A percentile compares a stretch with the other conserved stretches of the same genome.
phyloP scores from a whole-genome alignment of 2,888 invertebrate genomes.

The Netelia melanura region DNA sequence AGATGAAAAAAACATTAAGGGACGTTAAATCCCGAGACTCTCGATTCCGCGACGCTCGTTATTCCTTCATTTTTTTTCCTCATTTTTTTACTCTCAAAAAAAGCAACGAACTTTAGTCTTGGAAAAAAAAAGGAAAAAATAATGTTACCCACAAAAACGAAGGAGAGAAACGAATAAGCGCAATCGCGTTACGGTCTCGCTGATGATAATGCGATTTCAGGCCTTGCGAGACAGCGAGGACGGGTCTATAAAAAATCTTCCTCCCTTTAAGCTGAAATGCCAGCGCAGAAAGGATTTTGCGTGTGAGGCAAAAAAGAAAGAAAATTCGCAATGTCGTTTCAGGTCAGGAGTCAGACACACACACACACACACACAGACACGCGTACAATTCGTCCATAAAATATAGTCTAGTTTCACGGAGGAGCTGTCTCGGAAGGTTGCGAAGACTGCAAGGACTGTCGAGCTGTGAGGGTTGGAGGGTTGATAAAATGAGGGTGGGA shows the following conservation, averaged over 20 bases:
- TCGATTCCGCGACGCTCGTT: no score
- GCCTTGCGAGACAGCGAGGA: neutral
- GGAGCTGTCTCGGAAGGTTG: slow-evolving; percentile 14
- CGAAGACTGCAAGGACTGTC: slow-evolving; percentile 47
- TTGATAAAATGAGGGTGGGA: slow-evolving; percentile 34
- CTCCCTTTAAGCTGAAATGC: neutral
- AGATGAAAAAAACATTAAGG: neutral
- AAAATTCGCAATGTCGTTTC: slow-evolving; percentile 50
- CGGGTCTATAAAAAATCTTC: neutral
- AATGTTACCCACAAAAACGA: neutral
- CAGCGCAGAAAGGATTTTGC: slow-evolving; percentile 26
- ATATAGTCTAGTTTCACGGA: slow-evolving; percentile 26
- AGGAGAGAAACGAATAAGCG: no score
- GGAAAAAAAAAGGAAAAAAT: neutral
- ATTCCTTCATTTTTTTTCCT: no score
- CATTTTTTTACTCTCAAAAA: no score
- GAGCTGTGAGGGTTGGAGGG: slow-evolving; percentile 20
- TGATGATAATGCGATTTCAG: neutral
- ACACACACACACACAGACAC: neutral
- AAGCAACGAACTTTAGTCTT: no score
- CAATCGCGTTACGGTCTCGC: neutral
- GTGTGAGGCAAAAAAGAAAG: slow-evolving; percentile 27
- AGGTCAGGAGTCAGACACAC: slow-evolving; percentile 36
- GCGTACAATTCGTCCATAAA: neutral
- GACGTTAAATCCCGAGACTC: neutral